phyloP scores from a whole-genome alignment of 2,797 vertebrate genomes.

The Girardinus metallicus region DNA sequence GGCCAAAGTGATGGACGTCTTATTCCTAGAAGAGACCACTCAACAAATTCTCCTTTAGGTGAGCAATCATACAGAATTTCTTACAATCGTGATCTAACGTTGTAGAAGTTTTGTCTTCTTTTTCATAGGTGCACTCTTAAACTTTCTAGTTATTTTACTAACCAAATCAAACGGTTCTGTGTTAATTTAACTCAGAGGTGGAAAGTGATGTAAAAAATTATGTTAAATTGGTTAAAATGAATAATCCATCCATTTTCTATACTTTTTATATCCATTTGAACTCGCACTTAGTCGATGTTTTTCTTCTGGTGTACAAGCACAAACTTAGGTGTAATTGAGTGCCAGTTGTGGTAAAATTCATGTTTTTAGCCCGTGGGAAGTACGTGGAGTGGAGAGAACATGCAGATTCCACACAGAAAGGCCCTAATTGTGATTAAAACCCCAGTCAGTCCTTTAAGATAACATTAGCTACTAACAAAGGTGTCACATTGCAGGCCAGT shows the following conservation, averaged over 20 bases:
- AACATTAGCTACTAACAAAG: neutral
- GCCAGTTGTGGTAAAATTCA: neutral
- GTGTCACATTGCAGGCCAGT: neutral
- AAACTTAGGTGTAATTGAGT: neutral
- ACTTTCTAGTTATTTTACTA: neutral
- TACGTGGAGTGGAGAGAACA: neutral
- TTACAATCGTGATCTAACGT: neutral
- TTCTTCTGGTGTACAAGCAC: neutral
- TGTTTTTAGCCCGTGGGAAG: too few relatives aligned
- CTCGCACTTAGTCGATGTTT: neutral
- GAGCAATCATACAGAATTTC: constrained; percentile 1
- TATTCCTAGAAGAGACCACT: constrained; percentile 65
- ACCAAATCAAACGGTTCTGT: neutral
- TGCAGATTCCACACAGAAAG: neutral
- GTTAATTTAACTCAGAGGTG: neutral
- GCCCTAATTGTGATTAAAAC: neutral
- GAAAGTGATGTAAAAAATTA: neutral
- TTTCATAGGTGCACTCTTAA: neutral
- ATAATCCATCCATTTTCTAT: neutral
- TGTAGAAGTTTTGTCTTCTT: neutral
- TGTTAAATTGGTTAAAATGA: neutral
- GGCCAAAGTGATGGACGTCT: fast-evolving
- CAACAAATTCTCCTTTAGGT: constrained; percentile 77
- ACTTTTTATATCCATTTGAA: neutral
- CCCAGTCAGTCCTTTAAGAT: neutral